These are phyloP conservation scores for Felis catus DNA, from an alignment of 2,113 vertebrate species.

Conservation along the genomic window DNA sequence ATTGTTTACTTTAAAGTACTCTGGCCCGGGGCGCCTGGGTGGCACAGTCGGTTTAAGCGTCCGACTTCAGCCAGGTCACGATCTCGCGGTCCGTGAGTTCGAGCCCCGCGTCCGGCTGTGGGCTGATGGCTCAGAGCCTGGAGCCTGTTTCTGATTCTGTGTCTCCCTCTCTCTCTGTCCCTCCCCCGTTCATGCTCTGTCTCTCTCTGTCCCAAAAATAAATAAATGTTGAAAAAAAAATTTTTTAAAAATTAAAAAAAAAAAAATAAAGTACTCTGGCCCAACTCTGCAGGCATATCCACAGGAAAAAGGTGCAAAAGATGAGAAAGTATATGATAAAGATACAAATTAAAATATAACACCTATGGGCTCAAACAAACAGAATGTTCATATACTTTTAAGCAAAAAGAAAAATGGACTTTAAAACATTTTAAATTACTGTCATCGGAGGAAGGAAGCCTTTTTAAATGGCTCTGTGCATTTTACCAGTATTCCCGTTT, in stretches of 20 bases:
- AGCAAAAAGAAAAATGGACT: neutral
- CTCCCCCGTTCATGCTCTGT: no score
- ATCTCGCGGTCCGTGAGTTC: no score
- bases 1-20: neutral
- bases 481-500: neutral
- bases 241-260: no score
- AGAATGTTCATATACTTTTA: neutral
- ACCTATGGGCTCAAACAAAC: neutral
- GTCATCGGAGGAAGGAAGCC: neutral
- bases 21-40: neutral
- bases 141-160: no score
- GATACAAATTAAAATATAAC: conserved; percentile 12
- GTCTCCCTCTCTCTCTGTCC: no score
- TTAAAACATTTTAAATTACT: neutral
- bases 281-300: neutral
- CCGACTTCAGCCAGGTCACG: no score
- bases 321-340: neutral
- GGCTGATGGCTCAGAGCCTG: no score
- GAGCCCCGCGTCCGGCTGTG: no score
- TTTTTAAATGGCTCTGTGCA: neutral
- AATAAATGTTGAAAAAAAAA: no score
- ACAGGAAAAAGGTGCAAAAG: neutral
- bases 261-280: neutral
- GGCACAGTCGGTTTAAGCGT: no score
- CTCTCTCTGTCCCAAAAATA: no score